These are phyloP conservation scores for Hypercompe scribonia DNA, from an alignment of 2,888 invertebrate genomes.

Conservation along the genomic window DNA sequence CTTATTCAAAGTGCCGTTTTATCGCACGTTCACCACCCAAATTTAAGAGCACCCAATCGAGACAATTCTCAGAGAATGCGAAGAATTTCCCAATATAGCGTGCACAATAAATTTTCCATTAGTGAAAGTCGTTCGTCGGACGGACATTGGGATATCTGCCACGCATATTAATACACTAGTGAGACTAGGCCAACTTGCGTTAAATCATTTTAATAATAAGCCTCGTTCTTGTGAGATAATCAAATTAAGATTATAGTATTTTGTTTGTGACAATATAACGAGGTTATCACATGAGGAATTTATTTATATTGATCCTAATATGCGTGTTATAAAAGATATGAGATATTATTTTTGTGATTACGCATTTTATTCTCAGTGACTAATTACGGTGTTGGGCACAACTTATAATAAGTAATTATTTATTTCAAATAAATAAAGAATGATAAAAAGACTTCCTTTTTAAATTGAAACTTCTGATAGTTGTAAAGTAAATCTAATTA, in stretches of 20 bases:
- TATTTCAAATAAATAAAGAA: too few relatives aligned
- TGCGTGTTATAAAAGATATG: background rate
- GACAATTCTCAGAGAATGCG: constrained; percentile 53
- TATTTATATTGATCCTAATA: background rate
- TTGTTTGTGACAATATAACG: background rate
- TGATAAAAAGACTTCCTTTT: too few relatives aligned
- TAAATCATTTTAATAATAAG: constrained; percentile 24
- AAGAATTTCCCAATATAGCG: constrained; percentile 63
- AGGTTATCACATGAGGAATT: background rate
- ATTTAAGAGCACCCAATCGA: constrained; percentile 43
- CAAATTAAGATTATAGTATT: background rate
- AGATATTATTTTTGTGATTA: too few relatives aligned
- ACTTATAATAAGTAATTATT: too few relatives aligned
- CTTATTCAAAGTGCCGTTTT: constrained; percentile 33
- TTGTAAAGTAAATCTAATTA: too few relatives aligned
- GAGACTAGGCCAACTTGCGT: constrained; percentile 28
- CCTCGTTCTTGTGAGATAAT: background rate
- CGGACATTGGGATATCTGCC: constrained; percentile 26
- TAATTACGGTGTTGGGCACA: too few relatives aligned
- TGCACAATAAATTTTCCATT: constrained; percentile 64
- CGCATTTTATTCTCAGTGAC: too few relatives aligned
- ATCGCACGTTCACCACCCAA: constrained; percentile 38
- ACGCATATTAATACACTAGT: constrained; percentile 50
- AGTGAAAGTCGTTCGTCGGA: constrained; percentile 33
- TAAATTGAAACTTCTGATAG: too few relatives aligned